Evolutionary conservation across 2,888 invertebrate species (phyloP), one percentile per base, ranked within the genome.

Genomic region (Sinopyrophorus schimmeli): DNA sequence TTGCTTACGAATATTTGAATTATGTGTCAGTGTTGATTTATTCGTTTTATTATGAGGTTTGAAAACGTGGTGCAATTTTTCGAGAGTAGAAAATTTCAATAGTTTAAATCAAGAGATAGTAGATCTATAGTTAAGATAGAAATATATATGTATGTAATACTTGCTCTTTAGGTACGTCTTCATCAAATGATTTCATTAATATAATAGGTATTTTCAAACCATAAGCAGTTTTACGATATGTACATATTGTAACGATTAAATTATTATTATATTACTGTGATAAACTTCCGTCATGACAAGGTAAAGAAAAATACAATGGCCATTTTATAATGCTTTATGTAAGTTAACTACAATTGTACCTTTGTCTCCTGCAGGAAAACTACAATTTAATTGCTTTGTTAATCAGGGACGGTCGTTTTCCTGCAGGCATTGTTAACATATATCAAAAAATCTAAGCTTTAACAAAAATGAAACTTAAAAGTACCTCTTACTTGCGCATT

Each of bases 241-340:
- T 58, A 53, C 50, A 52, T 57, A 54, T 52, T 43, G 42, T 53
- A 52, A 57, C 52, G 44, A 57, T 54, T 60, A 56, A 59, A 59
- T 57, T 58, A 59, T 59, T 56, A 52, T 59, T 57, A 56, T 60
- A 55, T 65, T 68, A 60, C 67, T 68, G 68, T 68, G 68, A 68
- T 68, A 68, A 63, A 57, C 58, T 60, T 63, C 64, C 60, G 62
- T 68, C 67, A 68, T 68, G 67, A 67, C 67, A 68, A 67, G 65
- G 55, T 50, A 53, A 44, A n/a, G n/a, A n/a, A n/a, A n/a, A n/a
- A 47, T 30, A 26, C 10, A 57, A 59, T 59, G 60, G 64, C 65
- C 63, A 64, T 63, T 61, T 48, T 53, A 20, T 39, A 47, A 46
- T 49, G 53, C 44, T 46, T 38, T 53, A 39, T 39, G 40, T 47